Base-by-base conservation (phyloP, 2,888 invertebrate genomes). In the Eupithecia subfuscata region DNA sequence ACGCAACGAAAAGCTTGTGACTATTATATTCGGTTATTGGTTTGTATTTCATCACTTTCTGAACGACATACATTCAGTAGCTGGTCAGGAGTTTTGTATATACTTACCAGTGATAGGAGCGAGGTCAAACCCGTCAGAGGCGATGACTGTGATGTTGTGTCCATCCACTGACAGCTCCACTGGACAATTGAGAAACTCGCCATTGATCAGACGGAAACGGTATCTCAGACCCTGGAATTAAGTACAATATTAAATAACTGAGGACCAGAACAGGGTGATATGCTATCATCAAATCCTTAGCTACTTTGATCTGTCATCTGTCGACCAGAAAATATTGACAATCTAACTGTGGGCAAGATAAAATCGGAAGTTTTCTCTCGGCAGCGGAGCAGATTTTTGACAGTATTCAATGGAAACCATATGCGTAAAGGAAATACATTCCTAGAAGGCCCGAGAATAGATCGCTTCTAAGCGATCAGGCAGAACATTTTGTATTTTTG, bases 131-230 rank as follows among this genome's bases (percentile, higher is more conserved):
- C 97, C 97, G 88, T 97, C 97, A 8, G 96, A 95, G 76, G 96
- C 96, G 69, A 97, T 96, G 14, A 97, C 94, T 0, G 93, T 95
- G 70, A 97, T 86, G 0, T 95, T 96, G 85, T 97, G 97, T 87
- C 96, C 96, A 83, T 97, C 97, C 14, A 97, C 92, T 0, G 97
- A 96, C 73, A 97, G 86, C 83, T 97, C 96, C 76, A 97, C 96
- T 0, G 97, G 97, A 82, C 97, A 97, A 85, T 97, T 97, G 25
- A 97, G 91, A 82, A 97, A 97, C 80, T 97, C 97, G 1, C 97
- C 96, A 83, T 97, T 97, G 78, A 97, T 96, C 34, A 97, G 83
- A 68, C 97, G 94, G 83, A 97, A 97, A 75, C 97, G 95, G 86
- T 97, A 97, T 30, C 96, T 91, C 69, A 92, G 92, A 0, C 96